These are phyloP conservation scores for Leptopterna dolabrata DNA, from an alignment of 2,888 invertebrate genomes.

Conservation along the genomic window DNA sequence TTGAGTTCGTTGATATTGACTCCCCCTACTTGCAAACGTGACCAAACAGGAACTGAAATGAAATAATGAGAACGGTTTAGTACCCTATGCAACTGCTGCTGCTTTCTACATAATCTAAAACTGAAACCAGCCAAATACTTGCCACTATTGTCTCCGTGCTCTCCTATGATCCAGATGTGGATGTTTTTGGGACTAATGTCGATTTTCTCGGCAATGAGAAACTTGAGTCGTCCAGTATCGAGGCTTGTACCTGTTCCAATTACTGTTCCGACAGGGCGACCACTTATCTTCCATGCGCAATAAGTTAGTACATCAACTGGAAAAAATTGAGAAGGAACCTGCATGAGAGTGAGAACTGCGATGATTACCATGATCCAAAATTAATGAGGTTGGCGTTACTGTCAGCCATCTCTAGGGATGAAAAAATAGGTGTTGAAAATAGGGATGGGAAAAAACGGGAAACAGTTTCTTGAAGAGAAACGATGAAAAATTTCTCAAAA, in stretches of 20 bases:
- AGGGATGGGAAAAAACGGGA: too few species aligned
- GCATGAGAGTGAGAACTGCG: too few species aligned
- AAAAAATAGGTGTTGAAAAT: too few species aligned
- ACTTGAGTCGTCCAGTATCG: conserved; percentile 91
- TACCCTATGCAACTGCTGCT: too few species aligned
- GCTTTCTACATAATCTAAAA: too few species aligned
- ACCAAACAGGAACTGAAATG: conserved; percentile 68
- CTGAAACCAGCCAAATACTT: neutral
- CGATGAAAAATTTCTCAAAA: too few species aligned
- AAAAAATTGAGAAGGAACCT: neutral
- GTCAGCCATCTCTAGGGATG: too few species aligned
- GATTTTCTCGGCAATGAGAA: conserved; percentile 84
- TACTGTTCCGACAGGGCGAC: conserved; percentile 86
- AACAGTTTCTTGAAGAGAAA: too few species aligned
- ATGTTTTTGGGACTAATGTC: conserved; percentile 85
- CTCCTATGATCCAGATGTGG: conserved; percentile 94
- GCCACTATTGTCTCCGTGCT: conserved; percentile 92
- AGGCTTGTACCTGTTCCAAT: conserved; percentile 94
- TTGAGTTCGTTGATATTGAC: conserved; percentile 84
- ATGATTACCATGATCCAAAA: too few species aligned
- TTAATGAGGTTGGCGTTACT: too few species aligned
- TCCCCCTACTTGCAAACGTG: conserved; percentile 91
- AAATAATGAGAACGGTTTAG: neutral
- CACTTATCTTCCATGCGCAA: conserved; percentile 94
- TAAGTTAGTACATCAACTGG: conserved; percentile 89